Base-by-base conservation (phyloP, 1,140 invertebrate species). In the Drosophila bocqueti region DNA sequence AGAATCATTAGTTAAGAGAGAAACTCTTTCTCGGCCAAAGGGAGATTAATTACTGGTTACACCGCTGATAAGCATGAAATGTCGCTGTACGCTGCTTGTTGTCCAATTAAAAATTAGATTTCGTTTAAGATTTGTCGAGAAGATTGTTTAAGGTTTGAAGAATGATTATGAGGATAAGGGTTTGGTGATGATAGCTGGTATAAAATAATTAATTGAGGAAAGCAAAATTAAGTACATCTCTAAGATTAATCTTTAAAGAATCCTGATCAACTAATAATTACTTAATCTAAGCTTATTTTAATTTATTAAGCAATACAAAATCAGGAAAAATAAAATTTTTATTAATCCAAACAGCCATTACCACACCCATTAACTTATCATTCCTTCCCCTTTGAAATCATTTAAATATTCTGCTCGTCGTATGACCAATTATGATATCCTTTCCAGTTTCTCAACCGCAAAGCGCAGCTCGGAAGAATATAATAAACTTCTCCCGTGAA, bases 101-200 rank as follows among this genome's bases (percentile, higher is more conserved):
- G 60, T 54, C 76, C 59, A 79, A 79, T 79, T 79, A 79, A 79
- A 71, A 79, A 72, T 73, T 73, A 61, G 67, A 73, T 73, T 73
- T 61, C n/a, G 69, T 11, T 45, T 59, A 34, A 71, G 68, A 73
- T 73, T 73, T 52, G 49, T 46, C 11, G 31, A 18, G 10, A 10
- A 13, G 67, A 71, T 71, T 46, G 13, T 11, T 7, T 21, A n/a
- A 38, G 31, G 40, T 29, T 31, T 10, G 2, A 21, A 24, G 21
- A 67, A 52, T 65, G 66, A 67, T 54, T 43, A n/a, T 15, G 45
- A 36, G 40, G 47, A 68, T 68, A 46, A 29, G 45, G 18, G 16
- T 21, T 43, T 9, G 3, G 7, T 9, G 7, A 21, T 15, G 2
- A 34, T 38, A 15, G 8, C 26, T 38, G 29, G 13, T 49, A 9